These are phyloP conservation scores for Sebastes melanostomus DNA, from an alignment of 2,797 vertebrate genomes.

Conservation along the genomic window DNA sequence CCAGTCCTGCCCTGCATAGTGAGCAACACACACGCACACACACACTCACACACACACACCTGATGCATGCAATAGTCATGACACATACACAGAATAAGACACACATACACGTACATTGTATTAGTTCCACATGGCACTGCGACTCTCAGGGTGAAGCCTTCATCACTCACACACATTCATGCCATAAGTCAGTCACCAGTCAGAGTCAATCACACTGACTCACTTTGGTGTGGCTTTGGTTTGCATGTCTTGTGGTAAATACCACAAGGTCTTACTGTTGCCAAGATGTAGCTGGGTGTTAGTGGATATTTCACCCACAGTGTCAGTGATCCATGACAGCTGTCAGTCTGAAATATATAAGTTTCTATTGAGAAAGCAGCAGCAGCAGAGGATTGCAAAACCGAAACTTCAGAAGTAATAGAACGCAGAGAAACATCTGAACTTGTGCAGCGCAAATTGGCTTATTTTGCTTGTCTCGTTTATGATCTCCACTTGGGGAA, in stretches of 20 bases:
- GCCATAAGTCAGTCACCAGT: conserved; percentile 22
- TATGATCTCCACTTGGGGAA: not conserved
- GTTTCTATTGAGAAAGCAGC: conserved; percentile 12
- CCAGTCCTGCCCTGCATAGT: conserved; percentile 79
- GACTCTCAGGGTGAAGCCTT: conserved; percentile 5
- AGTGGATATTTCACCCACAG: conserved; percentile 7
- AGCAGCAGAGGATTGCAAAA: not conserved
- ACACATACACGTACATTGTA: not conserved
- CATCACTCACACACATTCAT: conserved; percentile 24
- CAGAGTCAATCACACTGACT: conserved; percentile 35
- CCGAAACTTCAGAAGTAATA: not conserved
- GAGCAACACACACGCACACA: conserved; percentile 41
- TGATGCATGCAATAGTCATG: not conserved
- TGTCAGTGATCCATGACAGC: conserved; percentile 26
- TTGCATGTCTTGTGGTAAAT: conserved; percentile 30
- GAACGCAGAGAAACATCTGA: not conserved
- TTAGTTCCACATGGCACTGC: conserved; percentile 24
- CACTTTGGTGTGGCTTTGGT: conserved; percentile 47
- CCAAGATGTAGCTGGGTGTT: conserved; percentile 10
- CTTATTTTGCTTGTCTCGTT: not conserved
- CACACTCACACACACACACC: conserved; percentile 9
- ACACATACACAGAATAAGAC: not conserved
- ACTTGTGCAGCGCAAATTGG: not conserved
- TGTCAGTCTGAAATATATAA: conserved; percentile 26
- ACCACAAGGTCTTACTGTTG: not conserved